A percentile compares a stretch with the other conserved stretches of the same genome.
These are phyloP conservation scores for Goniozus legneri DNA, from an alignment of 1,140 invertebrate genomes.

Conservation along the genomic window DNA sequence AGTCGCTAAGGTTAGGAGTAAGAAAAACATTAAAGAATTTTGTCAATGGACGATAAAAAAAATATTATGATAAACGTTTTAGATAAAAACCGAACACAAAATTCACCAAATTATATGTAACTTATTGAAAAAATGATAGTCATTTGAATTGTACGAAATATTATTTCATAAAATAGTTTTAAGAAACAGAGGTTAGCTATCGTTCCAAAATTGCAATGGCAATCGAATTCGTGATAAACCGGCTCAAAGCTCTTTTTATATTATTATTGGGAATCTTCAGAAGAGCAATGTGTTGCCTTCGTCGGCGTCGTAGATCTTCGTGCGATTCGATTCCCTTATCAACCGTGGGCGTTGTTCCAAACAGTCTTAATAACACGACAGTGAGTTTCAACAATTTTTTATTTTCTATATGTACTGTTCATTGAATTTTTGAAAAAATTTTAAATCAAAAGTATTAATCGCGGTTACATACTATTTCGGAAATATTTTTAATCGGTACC, in stretches of 20 bases:
- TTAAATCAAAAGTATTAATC: constrained; percentile 2
- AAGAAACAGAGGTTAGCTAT: background rate
- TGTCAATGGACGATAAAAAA: too few relatives aligned
- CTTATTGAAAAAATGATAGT: too few relatives aligned
- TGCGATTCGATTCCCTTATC: constrained; percentile 56
- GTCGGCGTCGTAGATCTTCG: constrained; percentile 51
- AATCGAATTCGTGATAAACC: constrained; percentile 45
- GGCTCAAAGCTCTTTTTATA: constrained; percentile 53
- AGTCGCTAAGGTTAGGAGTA: too few relatives aligned
- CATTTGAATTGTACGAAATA: background rate
- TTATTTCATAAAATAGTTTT: background rate
- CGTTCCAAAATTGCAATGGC: constrained; percentile 29
- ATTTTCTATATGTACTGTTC: too few relatives aligned
- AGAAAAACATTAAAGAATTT: too few relatives aligned
- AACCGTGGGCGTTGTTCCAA: constrained; percentile 52
- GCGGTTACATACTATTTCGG: background rate
- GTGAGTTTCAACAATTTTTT: constrained; percentile 17
- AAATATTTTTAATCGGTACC: constrained; percentile 1
- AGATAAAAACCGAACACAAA: too few relatives aligned
- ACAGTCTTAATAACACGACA: constrained; percentile 28
- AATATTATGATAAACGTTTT: too few relatives aligned
- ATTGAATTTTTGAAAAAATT: too few relatives aligned
- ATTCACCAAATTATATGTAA: too few relatives aligned
- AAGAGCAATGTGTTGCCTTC: constrained; percentile 57
- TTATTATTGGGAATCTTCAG: constrained; percentile 51